Base-by-base conservation (phyloP, 2,888 invertebrate genomes). In the Conops quadrifasciatus region DNA sequence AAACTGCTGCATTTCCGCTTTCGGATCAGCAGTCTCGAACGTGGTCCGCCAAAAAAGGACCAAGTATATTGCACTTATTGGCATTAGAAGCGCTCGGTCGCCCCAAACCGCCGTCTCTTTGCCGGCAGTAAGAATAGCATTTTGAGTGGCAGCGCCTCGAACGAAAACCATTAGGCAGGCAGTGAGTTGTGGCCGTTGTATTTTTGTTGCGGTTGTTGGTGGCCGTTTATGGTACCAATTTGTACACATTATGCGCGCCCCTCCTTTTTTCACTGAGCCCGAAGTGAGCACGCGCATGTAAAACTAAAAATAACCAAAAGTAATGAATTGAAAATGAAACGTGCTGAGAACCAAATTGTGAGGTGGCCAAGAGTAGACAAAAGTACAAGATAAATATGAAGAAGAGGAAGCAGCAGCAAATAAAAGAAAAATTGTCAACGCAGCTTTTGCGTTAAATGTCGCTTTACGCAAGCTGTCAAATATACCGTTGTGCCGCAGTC, bases 401-500 rank as follows among this genome's bases (percentile, higher is more conserved):
- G n/a, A n/a, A n/a, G 21, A 16, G 15, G 26, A 64, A 2, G 28
- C 15, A 62, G 3, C 24, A 49, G 49, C 16, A 49, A 64, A 9
- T 13, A 47, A 21, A 24, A 24, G n/a, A 36, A 9, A 21, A 58
- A 58, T 58, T 36, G 63, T 63, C 63, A 63, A n/a, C 63, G 24
- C 63, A 47, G 28, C 24, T 63, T 45, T 45, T 19, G 24, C 47
- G 45, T 45, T 45, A 21, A 65, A 51, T 51, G 65, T 24, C 53
- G 65, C 65, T 51, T 64, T 49, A 28, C 65, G 65, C 28, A 30
- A 15, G 21, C 28, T 65, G 65, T 53, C 65, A 65, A 30, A n/a
- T 30, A 30, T 51, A 19, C 30, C 65, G 65, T 65, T 51, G 51
- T 30, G 30, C 19, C 28, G 49, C n/a, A n/a, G n/a, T 19, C 64